Evolutionary conservation across 2,888 invertebrate genomes (phyloP).

Genomic region (Zygothrica quintamaculata): DNA sequence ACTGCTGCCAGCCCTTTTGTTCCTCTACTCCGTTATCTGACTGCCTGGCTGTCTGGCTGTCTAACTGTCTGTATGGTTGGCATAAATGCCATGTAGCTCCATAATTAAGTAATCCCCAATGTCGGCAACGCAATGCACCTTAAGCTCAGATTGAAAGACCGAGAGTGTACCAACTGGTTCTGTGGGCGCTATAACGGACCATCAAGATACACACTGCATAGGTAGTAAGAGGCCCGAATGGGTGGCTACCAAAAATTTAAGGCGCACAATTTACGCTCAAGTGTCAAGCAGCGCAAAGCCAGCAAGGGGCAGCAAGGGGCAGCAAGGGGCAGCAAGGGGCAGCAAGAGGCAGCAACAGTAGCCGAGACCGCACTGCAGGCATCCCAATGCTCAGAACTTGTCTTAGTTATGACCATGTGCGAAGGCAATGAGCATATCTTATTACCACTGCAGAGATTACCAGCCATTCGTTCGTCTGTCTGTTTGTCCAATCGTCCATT

Average conservation of each 20-base stretch:
- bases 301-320: constrained; percentile 16
- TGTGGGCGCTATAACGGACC: constrained; percentile 57
- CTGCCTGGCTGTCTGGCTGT: neutral
- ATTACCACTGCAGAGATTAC: constrained; percentile 71
- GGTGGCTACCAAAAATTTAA: constrained; percentile 62
- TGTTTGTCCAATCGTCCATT: neutral
- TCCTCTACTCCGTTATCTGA: constrained; percentile 4
- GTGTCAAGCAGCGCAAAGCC: constrained; percentile 38
- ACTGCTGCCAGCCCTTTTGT: constrained; percentile 4
- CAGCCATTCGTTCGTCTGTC: constrained; percentile 8
- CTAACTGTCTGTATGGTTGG: constrained; percentile 18
- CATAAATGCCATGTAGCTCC: constrained; percentile 49
- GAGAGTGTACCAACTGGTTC: constrained; percentile 63
- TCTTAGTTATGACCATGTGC: constrained; percentile 56
- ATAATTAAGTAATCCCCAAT: constrained; percentile 75
- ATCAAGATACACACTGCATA: constrained; percentile 30
- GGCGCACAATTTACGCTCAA: constrained; percentile 43
- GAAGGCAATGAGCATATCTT: constrained; percentile 69
- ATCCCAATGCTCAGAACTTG: constrained; percentile 49
- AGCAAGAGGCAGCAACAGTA: constrained; percentile 24
- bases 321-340: no score
- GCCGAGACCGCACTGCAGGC: constrained; percentile 61
- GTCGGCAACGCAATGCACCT: constrained; percentile 63
- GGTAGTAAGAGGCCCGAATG: no score
- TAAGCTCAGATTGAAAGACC: constrained; percentile 55